Evolutionary conservation across 2,888 invertebrate genomes (phyloP), one percentile per base, ranked within the genome.

Genomic region (Polydrusus tereticollis): DNA sequence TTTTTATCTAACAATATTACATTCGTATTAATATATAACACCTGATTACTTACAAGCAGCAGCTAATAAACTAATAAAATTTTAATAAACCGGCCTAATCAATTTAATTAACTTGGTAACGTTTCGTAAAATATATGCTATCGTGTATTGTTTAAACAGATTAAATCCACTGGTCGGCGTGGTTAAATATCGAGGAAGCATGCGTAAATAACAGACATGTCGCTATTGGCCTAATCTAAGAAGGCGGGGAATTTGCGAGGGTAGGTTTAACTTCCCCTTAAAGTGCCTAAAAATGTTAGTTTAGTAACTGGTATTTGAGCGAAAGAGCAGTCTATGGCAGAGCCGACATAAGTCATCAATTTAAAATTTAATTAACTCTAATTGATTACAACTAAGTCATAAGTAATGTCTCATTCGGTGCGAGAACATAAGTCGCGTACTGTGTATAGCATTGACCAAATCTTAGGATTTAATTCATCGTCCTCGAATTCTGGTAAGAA

Each of bases 381-480:
- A 14, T 14, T 2, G 21, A 21, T 41, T n/a, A 18, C n/a, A 23
- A 23, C 23, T 23, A 0, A 47, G 23, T 41, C 47, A 47, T 41
- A 21, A 69, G 55, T 58, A 33, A 73, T 73, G 73, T 55, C 66
- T 43, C 69, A 73, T 36, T 69, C 69, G 55, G 38, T 73, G 7
- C 60, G 82, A 50, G 85, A 84, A 60, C 82, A 82, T 62, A 80
- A 84, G 63, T 84, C 85, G 57, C 81, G 84, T 68, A 84, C 83
- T 55, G 82, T 86, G 33, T 86, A 86, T 78, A 86, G 85, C 81
- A 86, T 86, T 72, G 86, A 86, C 74, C 86, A 85, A 76, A 86
- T 86, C 66, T 80, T 86, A 71, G 86, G 86, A 77, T 84, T 83
- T 75, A 75, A 75, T 7, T 74, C 81, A 0, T 43, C 77, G 3